Evolutionary conservation across 1,140 invertebrate genomes (phyloP), one percentile per base, ranked within the genome.

Genomic region (Trichonephila clavipes): DNA sequence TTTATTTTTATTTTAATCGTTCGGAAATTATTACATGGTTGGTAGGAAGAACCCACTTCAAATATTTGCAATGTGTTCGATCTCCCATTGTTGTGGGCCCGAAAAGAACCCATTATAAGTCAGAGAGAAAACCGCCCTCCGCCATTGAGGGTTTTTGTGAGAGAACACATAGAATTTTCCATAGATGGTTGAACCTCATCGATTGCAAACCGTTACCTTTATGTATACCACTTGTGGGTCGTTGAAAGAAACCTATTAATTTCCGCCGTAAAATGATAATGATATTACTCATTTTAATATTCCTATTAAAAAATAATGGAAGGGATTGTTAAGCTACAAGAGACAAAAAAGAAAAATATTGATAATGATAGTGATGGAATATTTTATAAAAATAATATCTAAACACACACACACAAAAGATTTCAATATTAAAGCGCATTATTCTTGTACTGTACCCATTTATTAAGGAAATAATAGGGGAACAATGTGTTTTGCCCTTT

Each of bases 11-110:
- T 89, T 89, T 85, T 89, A 28, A 51, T 64, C 87, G 34, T 89
- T 89, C 62, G 34, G 44, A 40, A 61, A 51, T 51, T 64, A 89
- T 89, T 89, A 69, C 87, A 89, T 40, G 87, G 28, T 89, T 24
- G 34, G 66, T 16, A 69, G 87, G 87, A 89, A 89, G 62, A 72
- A 58, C 59, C 87, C 87, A 89, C 87, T 89, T 89, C 87, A 89
- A 89, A 89, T 89, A 72, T 89, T 89, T 89, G 87, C 72, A 61
- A 28, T 66, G 87, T 44, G 87, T 51, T 89, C 62, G 87, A 89
- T 89, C 62, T 69, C 40, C 87, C 34, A 69, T 72, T 89, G 87
- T 89, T 89, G 87, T 21, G 62, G 61, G 24, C 21, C 64, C 61
- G 24, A 24, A 89, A 69, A 69, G 34, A 69, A 51, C 62, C 61